Evolutionary conservation across 2,797 vertebrate genomes (phyloP), one percentile per base, ranked within the genome.

Genomic region (Ambastaia sidthimunki): DNA sequence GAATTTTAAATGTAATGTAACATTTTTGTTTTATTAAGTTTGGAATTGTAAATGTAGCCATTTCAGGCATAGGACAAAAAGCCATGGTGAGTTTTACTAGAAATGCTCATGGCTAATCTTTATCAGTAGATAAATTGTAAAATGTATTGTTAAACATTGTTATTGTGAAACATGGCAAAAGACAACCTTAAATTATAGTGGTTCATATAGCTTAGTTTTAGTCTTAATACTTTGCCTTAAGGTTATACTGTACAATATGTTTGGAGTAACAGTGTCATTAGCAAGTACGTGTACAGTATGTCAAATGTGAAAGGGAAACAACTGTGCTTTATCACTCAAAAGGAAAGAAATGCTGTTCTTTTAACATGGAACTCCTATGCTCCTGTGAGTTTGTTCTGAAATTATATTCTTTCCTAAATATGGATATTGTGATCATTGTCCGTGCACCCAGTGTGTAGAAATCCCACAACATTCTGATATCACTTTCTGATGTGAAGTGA

Each of bases 401-500:
- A 52, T 7, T 18, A 6, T 52, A 52, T 18, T 18, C 6, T 52
- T 52, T 13, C 48, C 3, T 5, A 52, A 50, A 15, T 41, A 9
- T 41, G 59, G 37, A 73, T 60, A 60, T 60, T 60, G 44, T 60
- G 21, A 47, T 41, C 3, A 34, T 50, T 57, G 72, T 74, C 41
- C 48, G 10, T 48, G 12, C 25, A 50, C 60, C 72, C 54, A 50
- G 44, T 44, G 15, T 55, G 5, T 67, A 76, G 50, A 19, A 9
- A 67, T 76, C 10, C 28, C 62, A 76, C 48, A 63, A 76, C 62
- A 63, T 78, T 63, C 66, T 5, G 11, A 37, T 74, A 23, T 72
- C 55, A 63, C 4, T 41, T 21, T 11, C 23, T 54, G 67, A 59
- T 76, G 74, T 69, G 72, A 85, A 83, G 67, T 2, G 28, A 79